phyloP scores from a whole-genome alignment of 1,140 invertebrate species.

The Geopemphigus sp. region DNA sequence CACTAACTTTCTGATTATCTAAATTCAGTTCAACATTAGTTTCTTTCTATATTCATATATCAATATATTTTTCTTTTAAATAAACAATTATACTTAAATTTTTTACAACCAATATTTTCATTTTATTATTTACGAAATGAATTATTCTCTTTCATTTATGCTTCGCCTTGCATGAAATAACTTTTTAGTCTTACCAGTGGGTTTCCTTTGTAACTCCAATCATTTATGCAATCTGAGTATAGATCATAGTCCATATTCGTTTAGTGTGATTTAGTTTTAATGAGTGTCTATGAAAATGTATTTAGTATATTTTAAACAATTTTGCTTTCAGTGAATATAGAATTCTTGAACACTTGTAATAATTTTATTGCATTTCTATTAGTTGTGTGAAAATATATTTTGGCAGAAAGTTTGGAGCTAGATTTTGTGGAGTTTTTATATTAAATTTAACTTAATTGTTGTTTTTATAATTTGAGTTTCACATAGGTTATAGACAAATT shows the following conservation, averaged over 20 bases:
- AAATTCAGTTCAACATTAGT: background rate
- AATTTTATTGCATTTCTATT: constrained; percentile 21
- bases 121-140: background rate
- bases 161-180: constrained; percentile 29
- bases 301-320: constrained; percentile 11
- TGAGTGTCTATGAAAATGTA: constrained; percentile 22
- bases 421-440: constrained; percentile 1
- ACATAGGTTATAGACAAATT: background rate
- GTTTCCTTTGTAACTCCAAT: constrained; percentile 14
- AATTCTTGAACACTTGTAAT: constrained; percentile 11
- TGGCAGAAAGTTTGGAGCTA: background rate
- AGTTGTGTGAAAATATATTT: constrained; percentile 7
- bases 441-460: background rate
- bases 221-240: constrained; percentile 22
- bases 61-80: background rate
- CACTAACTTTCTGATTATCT: too few species aligned
- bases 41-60: background rate
- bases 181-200: constrained; percentile 39
- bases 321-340: constrained; percentile 24
- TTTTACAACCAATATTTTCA: background rate
- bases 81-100: background rate
- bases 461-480: background rate
- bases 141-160: background rate
- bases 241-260: background rate
- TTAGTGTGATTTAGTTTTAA: background rate